Percentiles rank a stretch among this genome's conserved stretches.
Evolutionary conservation across 2,888 invertebrate genomes (phyloP).

Genomic region (Drosophila cognata): DNA sequence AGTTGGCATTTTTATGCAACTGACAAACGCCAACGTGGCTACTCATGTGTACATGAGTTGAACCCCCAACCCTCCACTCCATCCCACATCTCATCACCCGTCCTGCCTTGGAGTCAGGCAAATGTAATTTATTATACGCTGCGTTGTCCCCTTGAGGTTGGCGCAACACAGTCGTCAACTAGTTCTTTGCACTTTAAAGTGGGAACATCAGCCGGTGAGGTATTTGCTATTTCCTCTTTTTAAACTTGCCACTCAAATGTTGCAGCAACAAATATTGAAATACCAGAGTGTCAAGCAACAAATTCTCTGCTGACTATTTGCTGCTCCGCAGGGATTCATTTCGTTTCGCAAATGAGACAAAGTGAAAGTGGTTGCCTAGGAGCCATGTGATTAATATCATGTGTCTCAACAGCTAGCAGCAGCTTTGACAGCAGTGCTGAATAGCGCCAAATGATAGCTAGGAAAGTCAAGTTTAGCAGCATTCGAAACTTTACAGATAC

Average conservation of each 20-base stretch:
- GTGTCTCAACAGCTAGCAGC: neutral
- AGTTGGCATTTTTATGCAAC: constrained; percentile 80
- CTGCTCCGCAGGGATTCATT: constrained; percentile 5
- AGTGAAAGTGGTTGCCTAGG: neutral
- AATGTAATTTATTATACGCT: constrained; percentile 76
- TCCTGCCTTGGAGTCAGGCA: constrained; percentile 27
- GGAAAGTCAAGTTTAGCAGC: neutral
- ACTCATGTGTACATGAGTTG: constrained; percentile 56
- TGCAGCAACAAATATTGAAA: constrained; percentile 30
- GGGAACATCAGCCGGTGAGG: constrained; percentile 19
- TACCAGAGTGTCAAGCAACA: constrained; percentile 15
- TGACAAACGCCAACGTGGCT: constrained; percentile 65
- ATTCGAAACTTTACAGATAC: neutral
- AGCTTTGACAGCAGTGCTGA: neutral
- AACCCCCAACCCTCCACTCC: neutral
- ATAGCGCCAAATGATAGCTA: neutral
- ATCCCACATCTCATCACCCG: neutral
- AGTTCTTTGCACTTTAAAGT: constrained; percentile 38
- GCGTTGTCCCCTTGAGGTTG: constrained; percentile 54
- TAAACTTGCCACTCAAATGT: constrained; percentile 7
- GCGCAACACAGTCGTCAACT: constrained; percentile 23
- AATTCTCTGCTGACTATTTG: neutral
- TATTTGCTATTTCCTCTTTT: constrained; percentile 4
- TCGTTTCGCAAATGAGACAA: constrained; percentile 12
- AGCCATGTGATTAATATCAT: constrained; percentile 2